These are phyloP conservation scores for Atractosteus spatula DNA, from an alignment of 2,113 vertebrate genomes.

Conservation along the genomic window DNA sequence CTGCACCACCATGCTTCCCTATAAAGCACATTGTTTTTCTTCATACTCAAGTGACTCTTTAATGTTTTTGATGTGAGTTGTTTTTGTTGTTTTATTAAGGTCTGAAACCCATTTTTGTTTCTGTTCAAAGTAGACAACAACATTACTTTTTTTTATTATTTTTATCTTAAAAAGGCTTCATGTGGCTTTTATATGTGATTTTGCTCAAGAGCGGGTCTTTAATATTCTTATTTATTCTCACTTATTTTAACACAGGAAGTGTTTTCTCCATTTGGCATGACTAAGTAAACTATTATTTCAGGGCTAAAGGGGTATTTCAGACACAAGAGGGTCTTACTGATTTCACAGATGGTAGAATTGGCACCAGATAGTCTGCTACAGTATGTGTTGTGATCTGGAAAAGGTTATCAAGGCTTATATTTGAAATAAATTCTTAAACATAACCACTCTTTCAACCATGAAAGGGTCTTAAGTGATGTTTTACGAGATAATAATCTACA, in stretches of 20 bases:
- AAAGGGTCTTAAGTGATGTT: no score
- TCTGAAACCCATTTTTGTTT: neutral
- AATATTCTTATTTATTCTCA: neutral
- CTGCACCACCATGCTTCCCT: no score
- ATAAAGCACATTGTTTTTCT: no score
- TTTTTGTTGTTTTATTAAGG: neutral
- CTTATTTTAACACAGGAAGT: neutral
- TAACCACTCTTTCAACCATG: no score
- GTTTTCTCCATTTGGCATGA: conserved; percentile 7
- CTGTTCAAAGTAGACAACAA: neutral
- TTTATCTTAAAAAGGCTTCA: neutral
- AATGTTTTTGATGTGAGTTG: neutral
- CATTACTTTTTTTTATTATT: neutral
- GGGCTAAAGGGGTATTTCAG: neutral
- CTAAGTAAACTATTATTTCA: neutral
- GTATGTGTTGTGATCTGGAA: no score
- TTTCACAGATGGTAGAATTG: conserved; percentile 4
- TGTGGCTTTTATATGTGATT: neutral
- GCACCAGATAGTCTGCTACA: neutral
- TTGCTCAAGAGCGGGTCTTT: neutral
- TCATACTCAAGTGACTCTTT: neutral
- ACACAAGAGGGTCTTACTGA: neutral
- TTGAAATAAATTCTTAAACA: no score
- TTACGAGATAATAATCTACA: no score
- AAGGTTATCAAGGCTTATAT: no score